These are phyloP conservation scores for Bufotes viridis DNA, from an alignment of 2,797 vertebrate species.

Conservation along the genomic window DNA sequence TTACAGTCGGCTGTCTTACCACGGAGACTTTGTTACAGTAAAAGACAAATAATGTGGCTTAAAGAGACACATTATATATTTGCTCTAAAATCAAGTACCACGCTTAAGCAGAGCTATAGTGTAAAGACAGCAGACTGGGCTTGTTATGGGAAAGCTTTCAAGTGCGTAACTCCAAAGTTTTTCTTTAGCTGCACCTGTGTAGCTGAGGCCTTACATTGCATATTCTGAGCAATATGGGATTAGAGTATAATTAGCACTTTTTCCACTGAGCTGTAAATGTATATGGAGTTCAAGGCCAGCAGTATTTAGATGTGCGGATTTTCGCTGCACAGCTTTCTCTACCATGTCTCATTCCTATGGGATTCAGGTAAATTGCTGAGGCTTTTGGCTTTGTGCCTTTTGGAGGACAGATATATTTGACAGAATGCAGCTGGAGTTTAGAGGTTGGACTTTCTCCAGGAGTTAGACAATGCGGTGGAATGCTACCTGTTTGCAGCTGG, in stretches of 20 bases:
- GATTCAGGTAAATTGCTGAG: conserved; percentile 46
- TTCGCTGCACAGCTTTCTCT: conserved; percentile 42
- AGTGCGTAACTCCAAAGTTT: neutral
- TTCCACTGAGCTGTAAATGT: conserved; percentile 43
- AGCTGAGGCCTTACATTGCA: neutral
- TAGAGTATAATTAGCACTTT: conserved; percentile 33
- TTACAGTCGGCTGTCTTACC: no score
- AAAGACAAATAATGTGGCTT: no score
- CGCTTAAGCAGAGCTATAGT: neutral
- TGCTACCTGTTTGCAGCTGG: conserved; percentile 61
- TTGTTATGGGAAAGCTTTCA: neutral
- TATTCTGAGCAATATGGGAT: neutral
- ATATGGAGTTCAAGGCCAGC: neutral
- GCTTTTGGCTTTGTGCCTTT: conserved; percentile 26
- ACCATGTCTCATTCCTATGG: conserved; percentile 36
- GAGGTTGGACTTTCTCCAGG: conserved; percentile 29
- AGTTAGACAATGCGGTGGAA: conserved; percentile 57
- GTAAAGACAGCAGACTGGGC: neutral
- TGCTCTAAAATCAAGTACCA: no score
- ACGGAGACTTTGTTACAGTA: no score
- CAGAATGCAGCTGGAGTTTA: conserved; percentile 64
- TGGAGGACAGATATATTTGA: conserved; percentile 62
- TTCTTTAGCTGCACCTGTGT: neutral
- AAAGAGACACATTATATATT: no score
- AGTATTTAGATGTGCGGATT: neutral